Base-by-base conservation (phyloP, 1,140 invertebrate genomes). In the Eciton burchellii region DNA sequence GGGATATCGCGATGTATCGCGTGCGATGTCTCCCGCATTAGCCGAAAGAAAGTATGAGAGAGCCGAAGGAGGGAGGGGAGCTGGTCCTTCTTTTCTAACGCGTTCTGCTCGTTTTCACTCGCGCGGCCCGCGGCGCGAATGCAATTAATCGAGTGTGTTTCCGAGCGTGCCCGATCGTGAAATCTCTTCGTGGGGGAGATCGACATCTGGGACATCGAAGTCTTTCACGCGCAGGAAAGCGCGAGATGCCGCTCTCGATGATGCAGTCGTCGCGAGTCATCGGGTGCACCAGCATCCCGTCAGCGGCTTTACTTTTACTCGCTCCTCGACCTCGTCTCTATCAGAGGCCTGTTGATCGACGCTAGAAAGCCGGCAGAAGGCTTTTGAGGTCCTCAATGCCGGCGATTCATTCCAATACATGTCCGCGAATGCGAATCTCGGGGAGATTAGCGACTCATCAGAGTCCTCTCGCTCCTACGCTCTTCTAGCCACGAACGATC, bases 111-210 rank as follows among this genome's bases (percentile, higher is more conserved):
- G 62, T 2, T 79, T 79, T 79, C 74, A 79, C 74, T 14, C 73
- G 45, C 73, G 59, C 35, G 2, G 35, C 6, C 6, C 35, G 35
- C 35, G 2, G 35, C 35, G 35, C 35, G 35, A 35, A 35, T 35
- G 57, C 84, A 65, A 85, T 85, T 85, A 77, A 74, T 82, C 63
- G 35, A n/a, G n/a, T n/a, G n/a, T n/a, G n/a, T n/a, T n/a, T n/a
- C n/a, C n/a, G n/a, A n/a, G n/a, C n/a, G n/a, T 35, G 16, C 60
- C 62, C 54, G 82, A 72, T 82, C 79, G 57, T 84, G 52, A 74
- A 82, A 84, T 82, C 82, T 84, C 83, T 82, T 65, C 43, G 47
- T 26, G n/a, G 43, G n/a, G n/a, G n/a, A n/a, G n/a, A n/a, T 19
- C 16, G 14, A n/a, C n/a, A n/a, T n/a, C n/a, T 6, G 9, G 21